Evolutionary conservation across 2,797 vertebrate species (phyloP), one percentile per base, ranked within the genome.

Genomic region (Chiroxiphia lanceolata): DNA sequence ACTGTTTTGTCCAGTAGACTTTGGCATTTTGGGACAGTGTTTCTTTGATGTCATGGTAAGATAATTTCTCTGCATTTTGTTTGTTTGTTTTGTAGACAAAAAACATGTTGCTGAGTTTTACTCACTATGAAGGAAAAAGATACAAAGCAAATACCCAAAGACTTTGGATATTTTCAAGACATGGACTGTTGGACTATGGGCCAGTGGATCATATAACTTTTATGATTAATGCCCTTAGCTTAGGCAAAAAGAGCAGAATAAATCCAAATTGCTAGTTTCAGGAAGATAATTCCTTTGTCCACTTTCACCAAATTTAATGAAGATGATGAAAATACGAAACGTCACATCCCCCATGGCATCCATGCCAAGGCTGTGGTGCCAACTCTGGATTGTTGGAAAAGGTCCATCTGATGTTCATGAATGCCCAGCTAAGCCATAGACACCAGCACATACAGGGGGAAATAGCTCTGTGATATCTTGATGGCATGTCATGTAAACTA

Each of bases 371-470:
- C 18, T 71, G 22, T 74, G 22, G 11, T 54, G 21, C 8, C 33
- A 85, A 1, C 9, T 74, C n/a, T 38, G 40, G 27, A n/a, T 33
- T 61, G 33, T 7, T 4, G 4, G 22, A 45, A 83, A 85, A 87
- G 5, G 12, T 64, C 13, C 0, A 1, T 12, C 25, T 78, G 20
- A 11, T 40, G 45, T 16, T 78, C 40, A 64, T 3, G 2, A 65
- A 23, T 31, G 25, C 6, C 25, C 3, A 18, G 44, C 11, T 64
- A 71, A 91, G 22, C 15, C 1, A 2, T 27, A 51, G 27, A 9
- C 15, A 59, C 22, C 21, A 70, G 31, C 1, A 13, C 0, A 0
- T 31, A 42, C 8, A 94, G 19, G 23, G 40, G 31, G 9, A 86
- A 75, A 72, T 11, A 65, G 15, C 4, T 90, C 7, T 76, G 14